A percentile compares a stretch with the other conserved stretches of the same genome.
Evolutionary conservation across 2,888 invertebrate species (phyloP).

Genomic region (Synergus itoensis): DNA sequence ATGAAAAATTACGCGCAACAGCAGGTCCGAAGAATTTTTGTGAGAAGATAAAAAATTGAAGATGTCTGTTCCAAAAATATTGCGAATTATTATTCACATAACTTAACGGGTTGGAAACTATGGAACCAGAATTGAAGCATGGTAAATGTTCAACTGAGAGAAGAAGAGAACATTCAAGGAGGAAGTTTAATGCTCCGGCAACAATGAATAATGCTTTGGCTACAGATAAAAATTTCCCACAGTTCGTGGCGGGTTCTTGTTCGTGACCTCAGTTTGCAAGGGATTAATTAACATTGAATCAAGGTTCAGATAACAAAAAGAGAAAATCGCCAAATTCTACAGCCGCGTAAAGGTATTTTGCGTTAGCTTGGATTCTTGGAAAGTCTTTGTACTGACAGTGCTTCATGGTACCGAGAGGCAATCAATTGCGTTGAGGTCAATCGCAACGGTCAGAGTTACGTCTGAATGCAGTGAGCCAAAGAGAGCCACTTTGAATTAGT

Average conservation of each 20-base stretch:
- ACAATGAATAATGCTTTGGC: conserved; percentile 10
- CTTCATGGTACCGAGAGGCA: not conserved
- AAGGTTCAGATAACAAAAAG: not conserved
- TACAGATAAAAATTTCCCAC: conserved; percentile 6
- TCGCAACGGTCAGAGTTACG: conserved; percentile 45
- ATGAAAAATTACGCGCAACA: not conserved
- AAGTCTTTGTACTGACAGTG: not conserved
- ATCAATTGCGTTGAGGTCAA: conserved; percentile 12
- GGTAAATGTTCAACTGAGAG: not conserved
- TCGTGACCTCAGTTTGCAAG: not conserved
- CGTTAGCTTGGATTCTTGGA: not conserved
- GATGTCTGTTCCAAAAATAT: not conserved
- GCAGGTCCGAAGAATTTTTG: not conserved
- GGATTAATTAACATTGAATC: conserved; percentile 8
- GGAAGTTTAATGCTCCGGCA: not conserved
- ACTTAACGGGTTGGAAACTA: not conserved
- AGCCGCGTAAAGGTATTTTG: not conserved
- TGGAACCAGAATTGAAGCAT: not conserved
- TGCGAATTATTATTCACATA: not conserved
- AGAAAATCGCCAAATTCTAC: not conserved
- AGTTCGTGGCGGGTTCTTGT: not conserved
- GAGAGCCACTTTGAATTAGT: conserved; percentile 43
- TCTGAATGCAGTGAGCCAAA: conserved; percentile 48
- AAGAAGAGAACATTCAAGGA: not conserved
- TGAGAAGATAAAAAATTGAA: not conserved